These are phyloP conservation scores for Aeoliscus strigatus DNA, from an alignment of 2,797 vertebrate species.

Conservation along the genomic window DNA sequence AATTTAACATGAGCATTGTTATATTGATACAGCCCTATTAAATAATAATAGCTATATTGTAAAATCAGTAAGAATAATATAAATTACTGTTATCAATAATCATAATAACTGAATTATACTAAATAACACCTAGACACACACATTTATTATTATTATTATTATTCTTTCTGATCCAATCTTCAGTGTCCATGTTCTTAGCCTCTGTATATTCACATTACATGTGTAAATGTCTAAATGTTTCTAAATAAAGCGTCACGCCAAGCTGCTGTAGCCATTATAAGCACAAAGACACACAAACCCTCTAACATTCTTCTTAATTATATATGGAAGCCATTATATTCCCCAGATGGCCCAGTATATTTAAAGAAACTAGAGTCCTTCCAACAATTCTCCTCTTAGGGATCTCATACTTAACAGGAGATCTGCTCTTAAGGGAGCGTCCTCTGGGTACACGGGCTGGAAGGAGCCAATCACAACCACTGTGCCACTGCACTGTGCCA, in stretches of 20 bases:
- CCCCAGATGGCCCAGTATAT: slow-evolving; percentile 62
- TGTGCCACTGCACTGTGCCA: slow-evolving; percentile 16
- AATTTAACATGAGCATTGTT: too few relatives aligned
- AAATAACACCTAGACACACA: too few relatives aligned
- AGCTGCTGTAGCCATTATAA: slow-evolving; percentile 43
- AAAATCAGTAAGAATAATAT: too few relatives aligned
- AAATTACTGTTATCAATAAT: too few relatives aligned
- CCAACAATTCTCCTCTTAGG: slow-evolving; percentile 67
- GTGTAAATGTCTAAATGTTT: slow-evolving; percentile 45
- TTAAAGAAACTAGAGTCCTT: slow-evolving; percentile 71
- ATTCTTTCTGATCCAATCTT: too few relatives aligned
- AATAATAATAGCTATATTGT: too few relatives aligned
- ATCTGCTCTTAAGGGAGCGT: slow-evolving; percentile 68
- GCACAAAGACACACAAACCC: slow-evolving; percentile 58
- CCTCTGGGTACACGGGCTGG: slow-evolving; percentile 53
- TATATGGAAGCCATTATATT: slow-evolving; percentile 69
- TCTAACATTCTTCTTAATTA: slow-evolving; percentile 72
- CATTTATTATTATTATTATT: too few relatives aligned
- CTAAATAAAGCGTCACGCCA: slow-evolving; percentile 38
- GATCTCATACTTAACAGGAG: slow-evolving; percentile 73
- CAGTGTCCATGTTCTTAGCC: too few relatives aligned
- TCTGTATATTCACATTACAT: too few relatives aligned
- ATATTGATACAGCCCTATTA: too few relatives aligned
- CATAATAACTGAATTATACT: too few relatives aligned
- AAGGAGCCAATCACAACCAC: slow-evolving; percentile 48